These are phyloP conservation scores for Deroplatys truncata DNA, from an alignment of 2,888 invertebrate genomes.

Conservation along the genomic window DNA sequence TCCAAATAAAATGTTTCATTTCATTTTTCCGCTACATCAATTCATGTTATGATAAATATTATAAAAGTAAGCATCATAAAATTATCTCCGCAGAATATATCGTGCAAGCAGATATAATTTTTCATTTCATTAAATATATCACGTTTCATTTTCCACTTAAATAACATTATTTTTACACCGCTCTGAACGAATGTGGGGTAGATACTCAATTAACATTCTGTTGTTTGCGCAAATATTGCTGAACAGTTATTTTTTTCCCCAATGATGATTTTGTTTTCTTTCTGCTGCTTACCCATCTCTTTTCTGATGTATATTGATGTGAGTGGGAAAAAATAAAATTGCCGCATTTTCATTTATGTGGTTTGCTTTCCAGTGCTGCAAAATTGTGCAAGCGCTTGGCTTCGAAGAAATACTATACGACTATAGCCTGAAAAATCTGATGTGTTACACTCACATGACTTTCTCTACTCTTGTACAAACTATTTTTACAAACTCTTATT, in stretches of 20 bases:
- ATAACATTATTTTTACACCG: neutral
- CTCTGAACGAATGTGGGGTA: neutral
- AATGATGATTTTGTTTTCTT: neutral
- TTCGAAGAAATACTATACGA: too few species aligned
- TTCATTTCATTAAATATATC: neutral
- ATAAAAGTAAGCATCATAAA: neutral
- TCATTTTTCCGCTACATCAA: neutral
- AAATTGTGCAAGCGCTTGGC: too few species aligned
- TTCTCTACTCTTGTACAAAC: too few species aligned
- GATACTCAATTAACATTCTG: neutral
- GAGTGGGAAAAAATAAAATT: neutral
- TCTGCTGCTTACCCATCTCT: neutral
- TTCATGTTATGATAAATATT: neutral
- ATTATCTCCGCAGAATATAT: neutral
- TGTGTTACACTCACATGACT: too few species aligned
- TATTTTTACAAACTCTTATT: too few species aligned
- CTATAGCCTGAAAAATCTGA: too few species aligned
- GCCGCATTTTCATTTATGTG: neutral
- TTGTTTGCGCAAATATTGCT: neutral
- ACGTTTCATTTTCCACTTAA: neutral
- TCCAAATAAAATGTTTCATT: neutral
- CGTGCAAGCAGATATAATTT: neutral
- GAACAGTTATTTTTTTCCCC: neutral
- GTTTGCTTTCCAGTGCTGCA: neutral
- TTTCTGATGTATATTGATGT: neutral